These are phyloP conservation scores for Scartelaos histophorus DNA, from an alignment of 2,113 vertebrate species.

Conservation along the genomic window DNA sequence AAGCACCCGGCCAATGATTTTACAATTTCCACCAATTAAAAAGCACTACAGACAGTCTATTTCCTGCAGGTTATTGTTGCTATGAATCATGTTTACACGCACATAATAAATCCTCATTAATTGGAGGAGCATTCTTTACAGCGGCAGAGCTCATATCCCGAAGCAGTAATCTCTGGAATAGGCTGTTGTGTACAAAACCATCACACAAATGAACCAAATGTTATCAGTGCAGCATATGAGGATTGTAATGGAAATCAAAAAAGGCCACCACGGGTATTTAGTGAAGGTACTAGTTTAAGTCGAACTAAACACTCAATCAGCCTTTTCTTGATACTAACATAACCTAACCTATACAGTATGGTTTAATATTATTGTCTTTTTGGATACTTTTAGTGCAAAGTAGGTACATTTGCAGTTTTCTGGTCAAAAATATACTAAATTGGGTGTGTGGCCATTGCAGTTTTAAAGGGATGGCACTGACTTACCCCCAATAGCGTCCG, in stretches of 20 bases:
- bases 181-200: not conserved
- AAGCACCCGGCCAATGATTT: not conserved
- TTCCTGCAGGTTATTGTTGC: slow-evolving; percentile 13
- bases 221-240: not conserved
- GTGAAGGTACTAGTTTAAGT: not conserved
- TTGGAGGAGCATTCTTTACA: slow-evolving; percentile 3
- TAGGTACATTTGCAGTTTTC: too few relatives aligned
- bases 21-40: not conserved
- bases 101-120: slow-evolving; percentile 35
- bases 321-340: too few relatives aligned
- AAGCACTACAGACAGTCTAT: slow-evolving; percentile 7
- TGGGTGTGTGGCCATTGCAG: too few relatives aligned
- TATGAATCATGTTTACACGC: slow-evolving; percentile 25
- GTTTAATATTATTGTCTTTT: too few relatives aligned
- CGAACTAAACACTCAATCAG: too few relatives aligned
- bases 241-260: not conserved
- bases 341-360: too few relatives aligned
- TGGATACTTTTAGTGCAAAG: too few relatives aligned
- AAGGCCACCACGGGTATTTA: not conserved
- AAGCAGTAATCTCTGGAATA: slow-evolving; percentile 6
- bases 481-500: too few relatives aligned
- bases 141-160: not conserved
- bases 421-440: too few relatives aligned
- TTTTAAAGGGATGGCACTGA: too few relatives aligned
- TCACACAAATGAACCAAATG: slow-evolving; percentile 5